phyloP scores from a whole-genome alignment of 2,113 vertebrate genomes.

The Galeopterus variegatus region DNA sequence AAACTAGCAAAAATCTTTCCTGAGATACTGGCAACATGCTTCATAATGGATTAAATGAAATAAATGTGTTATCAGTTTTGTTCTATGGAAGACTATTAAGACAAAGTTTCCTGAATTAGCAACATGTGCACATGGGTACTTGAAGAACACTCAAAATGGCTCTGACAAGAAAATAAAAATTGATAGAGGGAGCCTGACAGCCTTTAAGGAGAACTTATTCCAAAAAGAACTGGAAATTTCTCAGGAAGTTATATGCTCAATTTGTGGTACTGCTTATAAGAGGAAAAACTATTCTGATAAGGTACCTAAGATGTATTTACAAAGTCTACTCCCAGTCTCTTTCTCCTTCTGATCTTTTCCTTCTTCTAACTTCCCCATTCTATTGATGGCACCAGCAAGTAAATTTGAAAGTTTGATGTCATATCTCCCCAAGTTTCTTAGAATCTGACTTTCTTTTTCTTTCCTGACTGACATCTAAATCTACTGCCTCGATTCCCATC shows the following conservation, averaged over 20 bases:
- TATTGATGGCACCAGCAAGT: not conserved
- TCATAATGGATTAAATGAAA: not conserved
- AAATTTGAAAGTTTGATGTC: not conserved
- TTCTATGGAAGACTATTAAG: not conserved
- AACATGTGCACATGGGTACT: not conserved
- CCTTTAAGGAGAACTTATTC: not conserved
- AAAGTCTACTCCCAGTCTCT: not conserved
- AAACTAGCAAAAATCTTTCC: not conserved
- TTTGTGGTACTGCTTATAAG: not conserved
- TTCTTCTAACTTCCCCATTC: not conserved
- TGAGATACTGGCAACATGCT: not conserved
- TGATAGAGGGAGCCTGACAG: not conserved
- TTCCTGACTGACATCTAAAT: not conserved
- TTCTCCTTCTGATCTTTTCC: not conserved
- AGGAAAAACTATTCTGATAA: not conserved
- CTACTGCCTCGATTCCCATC: not conserved
- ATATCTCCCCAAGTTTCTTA: not conserved
- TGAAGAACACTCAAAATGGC: not conserved
- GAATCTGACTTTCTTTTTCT: not conserved
- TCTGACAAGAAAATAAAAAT: conserved; percentile 37
- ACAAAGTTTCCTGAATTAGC: not conserved
- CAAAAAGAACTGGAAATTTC: not conserved
- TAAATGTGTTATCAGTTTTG: not conserved
- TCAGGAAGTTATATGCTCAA: not conserved
- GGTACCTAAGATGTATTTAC: not conserved